Evolutionary conservation across 1,140 invertebrate species (phyloP).

Genomic region (Formica selysi): DNA sequence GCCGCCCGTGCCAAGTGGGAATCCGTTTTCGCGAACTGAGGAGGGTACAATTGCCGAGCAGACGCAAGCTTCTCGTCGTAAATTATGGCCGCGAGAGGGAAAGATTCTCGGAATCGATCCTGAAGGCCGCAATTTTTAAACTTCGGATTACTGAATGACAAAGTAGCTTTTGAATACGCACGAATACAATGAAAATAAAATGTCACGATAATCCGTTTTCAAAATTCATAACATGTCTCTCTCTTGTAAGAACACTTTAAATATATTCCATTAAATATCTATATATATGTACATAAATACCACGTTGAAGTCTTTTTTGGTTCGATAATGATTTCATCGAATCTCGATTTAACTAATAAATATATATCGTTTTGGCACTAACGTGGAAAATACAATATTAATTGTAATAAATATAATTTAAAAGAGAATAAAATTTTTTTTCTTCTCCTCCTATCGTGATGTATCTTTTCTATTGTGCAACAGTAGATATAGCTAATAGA

Average conservation of each 20-base stretch:
- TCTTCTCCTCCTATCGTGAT: background rate
- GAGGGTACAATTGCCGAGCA: conserved; percentile 23
- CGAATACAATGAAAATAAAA: background rate
- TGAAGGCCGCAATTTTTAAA: conserved; percentile 24
- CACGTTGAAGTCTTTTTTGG: background rate
- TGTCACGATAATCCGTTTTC: background rate
- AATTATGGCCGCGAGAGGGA: conserved; percentile 42
- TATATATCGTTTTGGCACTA: background rate
- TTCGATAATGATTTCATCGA: background rate
- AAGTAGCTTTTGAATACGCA: background rate
- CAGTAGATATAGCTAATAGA: conserved; percentile 36
- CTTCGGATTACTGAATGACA: conserved; percentile 22
- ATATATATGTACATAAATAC: background rate
- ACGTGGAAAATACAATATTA: background rate
- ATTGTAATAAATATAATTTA: conserved; percentile 14
- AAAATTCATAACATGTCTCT: background rate
- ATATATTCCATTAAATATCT: background rate
- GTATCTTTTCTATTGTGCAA: background rate
- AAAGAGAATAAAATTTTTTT: background rate
- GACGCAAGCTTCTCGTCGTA: conserved; percentile 47
- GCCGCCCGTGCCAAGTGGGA: conserved; percentile 43
- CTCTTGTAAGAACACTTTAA: background rate
- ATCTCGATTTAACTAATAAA: background rate
- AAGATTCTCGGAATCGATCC: conserved; percentile 28
- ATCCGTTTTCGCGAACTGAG: conserved; percentile 26